phyloP scores from a whole-genome alignment of 2,113 vertebrate genomes.

The Corythoichthys haematopterus region DNA sequence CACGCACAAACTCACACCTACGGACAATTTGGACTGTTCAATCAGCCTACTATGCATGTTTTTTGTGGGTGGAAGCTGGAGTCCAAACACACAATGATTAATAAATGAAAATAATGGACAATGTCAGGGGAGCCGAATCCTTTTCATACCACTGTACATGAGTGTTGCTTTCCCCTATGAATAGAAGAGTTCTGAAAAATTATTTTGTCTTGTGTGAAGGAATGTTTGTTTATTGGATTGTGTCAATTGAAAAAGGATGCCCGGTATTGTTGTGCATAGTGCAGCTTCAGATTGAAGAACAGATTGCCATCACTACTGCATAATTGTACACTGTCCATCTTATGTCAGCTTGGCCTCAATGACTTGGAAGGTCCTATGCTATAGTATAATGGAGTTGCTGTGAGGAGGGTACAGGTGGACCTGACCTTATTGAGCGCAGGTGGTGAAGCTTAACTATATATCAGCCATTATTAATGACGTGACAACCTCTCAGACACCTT shows the following conservation, averaged over 20 bases:
- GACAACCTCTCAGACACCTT: conserved; percentile 26
- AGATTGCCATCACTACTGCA: conserved; percentile 17
- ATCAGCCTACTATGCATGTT: no score
- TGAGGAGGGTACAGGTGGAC: conserved; percentile 50
- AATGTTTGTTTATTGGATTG: neutral
- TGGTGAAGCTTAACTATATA: conserved; percentile 28
- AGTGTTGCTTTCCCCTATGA: neutral
- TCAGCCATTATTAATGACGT: conserved; percentile 41
- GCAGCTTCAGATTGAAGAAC: conserved; percentile 1
- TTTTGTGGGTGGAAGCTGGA: no score
- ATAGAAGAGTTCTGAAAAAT: neutral
- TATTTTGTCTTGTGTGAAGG: neutral
- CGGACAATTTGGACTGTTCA: no score
- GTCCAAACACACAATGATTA: no score
- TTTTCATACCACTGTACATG: no score
- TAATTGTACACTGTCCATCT: conserved; percentile 41
- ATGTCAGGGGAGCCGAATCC: no score
- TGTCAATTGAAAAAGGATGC: conserved; percentile 16
- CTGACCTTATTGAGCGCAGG: conserved; percentile 44
- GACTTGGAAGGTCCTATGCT: neutral
- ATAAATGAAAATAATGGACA: no score
- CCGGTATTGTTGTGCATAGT: conserved; percentile 9
- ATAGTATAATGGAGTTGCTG: conserved; percentile 42
- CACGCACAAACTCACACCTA: no score
- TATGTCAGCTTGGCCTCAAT: conserved; percentile 25